Base-by-base conservation (phyloP, 2,888 invertebrate species). In the Odontothrips loti region DNA sequence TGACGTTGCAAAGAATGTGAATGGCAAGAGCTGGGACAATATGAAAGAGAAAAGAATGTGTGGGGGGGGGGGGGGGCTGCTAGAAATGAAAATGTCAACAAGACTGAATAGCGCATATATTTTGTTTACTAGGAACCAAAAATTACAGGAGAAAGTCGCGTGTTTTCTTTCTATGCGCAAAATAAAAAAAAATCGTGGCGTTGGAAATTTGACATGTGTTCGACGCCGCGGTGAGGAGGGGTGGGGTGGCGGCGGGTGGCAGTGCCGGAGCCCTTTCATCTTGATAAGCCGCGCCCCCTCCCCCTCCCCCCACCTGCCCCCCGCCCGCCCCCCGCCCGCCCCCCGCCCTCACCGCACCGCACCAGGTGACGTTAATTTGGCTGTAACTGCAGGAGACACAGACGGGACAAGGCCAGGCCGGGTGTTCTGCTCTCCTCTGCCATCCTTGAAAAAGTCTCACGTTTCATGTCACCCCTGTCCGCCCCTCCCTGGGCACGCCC, bases 301-400 rank as follows among this genome's bases (percentile, higher is more conserved):
- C 63, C n/a, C 12, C 68, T 23, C 23, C 23, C n/a, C 68, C 23
- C 34, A 12, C n/a, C 63, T 9, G 63, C 63, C 20, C 63, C 20
- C 20, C 63, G 63, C 63, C 2, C n/a, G 63, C n/a, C 58, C 2
- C 20, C n/a, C 63, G n/a, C 23, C 20, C 63, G n/a, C 23, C 68
- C 23, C n/a, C 23, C 0, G 23, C 9, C 68, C 0, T 0, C 8
- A 9, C 68, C n/a, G 9, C 68, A 9, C 23, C 68, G 23, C 23
- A 23, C 68, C 68, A 68, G 68, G 68, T 68, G 68, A 68, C 68
- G 68, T 68, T 68, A 68, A 68, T 68, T 68, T 68, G 68, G 68
- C 68, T n/a, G 68, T n/a, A 68, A 68, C 27, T n/a, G 20, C 58
- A 43, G 34, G 34, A 43, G 34, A 43, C 34, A 43, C 34, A 43